A percentile compares a stretch with the other conserved stretches of the same genome.
Evolutionary conservation across 2,797 vertebrate species (phyloP).

Genomic region (Gallirallus australis): DNA sequence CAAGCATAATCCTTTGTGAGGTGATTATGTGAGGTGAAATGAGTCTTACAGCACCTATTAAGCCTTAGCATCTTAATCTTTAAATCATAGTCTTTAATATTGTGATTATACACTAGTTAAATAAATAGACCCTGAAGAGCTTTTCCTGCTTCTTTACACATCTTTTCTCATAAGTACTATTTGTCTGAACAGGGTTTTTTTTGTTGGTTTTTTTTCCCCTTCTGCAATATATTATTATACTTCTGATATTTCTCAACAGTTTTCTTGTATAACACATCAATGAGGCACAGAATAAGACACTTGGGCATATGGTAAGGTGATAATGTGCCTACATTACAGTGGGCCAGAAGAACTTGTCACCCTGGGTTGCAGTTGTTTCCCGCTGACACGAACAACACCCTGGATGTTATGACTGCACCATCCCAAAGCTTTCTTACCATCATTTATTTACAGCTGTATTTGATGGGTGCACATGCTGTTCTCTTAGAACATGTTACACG

Average conservation of each 20-base stretch:
- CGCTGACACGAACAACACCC: neutral
- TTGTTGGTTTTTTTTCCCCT: neutral
- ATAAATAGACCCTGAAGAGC: conserved; percentile 16
- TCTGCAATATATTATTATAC: neutral
- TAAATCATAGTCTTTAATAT: conserved; percentile 24
- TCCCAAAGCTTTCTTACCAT: neutral
- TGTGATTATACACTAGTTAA: conserved; percentile 17
- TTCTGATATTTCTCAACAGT: neutral
- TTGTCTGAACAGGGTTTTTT: neutral
- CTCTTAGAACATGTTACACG: neutral
- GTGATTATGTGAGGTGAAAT: neutral
- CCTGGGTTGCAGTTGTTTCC: neutral
- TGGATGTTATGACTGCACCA: neutral
- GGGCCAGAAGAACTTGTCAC: neutral
- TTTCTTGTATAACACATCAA: neutral
- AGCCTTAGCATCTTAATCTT: conserved; percentile 16
- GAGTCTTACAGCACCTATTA: neutral
- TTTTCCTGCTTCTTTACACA: conserved; percentile 1
- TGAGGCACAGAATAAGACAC: neutral
- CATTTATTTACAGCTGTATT: neutral
- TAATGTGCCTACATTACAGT: neutral
- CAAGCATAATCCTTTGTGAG: neutral
- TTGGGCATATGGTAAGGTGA: neutral
- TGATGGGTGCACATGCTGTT: neutral
- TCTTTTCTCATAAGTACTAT: neutral